Base-by-base conservation (phyloP, 2,888 invertebrate species). In the Portevinia maculata region DNA sequence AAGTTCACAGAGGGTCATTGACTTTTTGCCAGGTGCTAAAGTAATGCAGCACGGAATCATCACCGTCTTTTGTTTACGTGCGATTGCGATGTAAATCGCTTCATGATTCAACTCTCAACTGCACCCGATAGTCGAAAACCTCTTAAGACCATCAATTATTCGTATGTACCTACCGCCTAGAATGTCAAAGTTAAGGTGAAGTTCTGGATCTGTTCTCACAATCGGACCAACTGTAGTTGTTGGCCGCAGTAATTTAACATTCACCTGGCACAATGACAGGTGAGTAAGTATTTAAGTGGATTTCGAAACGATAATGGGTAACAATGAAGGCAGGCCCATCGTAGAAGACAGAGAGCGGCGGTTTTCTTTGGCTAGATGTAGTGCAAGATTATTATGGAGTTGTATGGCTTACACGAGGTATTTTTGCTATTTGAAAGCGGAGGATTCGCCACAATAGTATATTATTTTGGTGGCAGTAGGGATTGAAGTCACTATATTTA, bases 251-350 rank as follows among this genome's bases (percentile, higher is more conserved):
- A 88, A 87, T 88, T 88, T 88, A 86, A 86, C 88, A 88, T 87
- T 88, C 88, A 87, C 87, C 87, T 88, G 88, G 86, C 88, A 88
- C 86, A 87, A 86, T 88, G 88, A 88, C 88, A 88, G 88, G 88
- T 88, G 88, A 88, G 67, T 84, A 70, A 70, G 46, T 52, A 50
- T 52, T 69, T 62, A 79, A 79, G 67, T 79, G 79, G 55, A 57
- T 52, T 53, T 59, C 34, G 55, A 48, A 67, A 74, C 48, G 55
- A 62, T 69, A 69, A 69, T 69, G 53, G 67, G 39, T 55, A 48
- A 55, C 65, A 60, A 65, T 67, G 55, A 21, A 62, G 21, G 34
- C 8, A 13, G 13, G 5, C n/a, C n/a, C 39, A n/a, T 41, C 24
- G 24, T 24, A 24, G 24, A 55, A 37, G 44, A 11, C 44, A 48